These are phyloP conservation scores for Pterostichus madidus DNA, from an alignment of 2,888 invertebrate genomes.

Conservation along the genomic window DNA sequence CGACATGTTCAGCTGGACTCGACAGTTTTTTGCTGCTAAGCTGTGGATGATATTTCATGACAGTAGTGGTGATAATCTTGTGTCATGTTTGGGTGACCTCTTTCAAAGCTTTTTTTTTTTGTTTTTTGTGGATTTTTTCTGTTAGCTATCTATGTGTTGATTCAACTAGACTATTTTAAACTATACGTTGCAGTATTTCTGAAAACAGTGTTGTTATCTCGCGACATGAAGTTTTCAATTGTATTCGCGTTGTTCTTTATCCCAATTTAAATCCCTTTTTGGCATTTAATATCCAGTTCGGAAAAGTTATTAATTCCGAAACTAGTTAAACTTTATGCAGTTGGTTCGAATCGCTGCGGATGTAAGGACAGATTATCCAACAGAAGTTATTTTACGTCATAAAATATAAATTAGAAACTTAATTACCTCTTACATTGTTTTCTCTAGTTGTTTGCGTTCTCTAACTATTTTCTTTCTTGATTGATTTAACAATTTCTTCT, in stretches of 20 bases:
- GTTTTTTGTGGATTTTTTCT: too few species aligned
- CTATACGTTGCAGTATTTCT: too few species aligned
- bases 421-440: conserved; percentile 14
- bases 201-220: background rate
- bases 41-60: conserved; percentile 19
- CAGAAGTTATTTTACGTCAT: conserved; percentile 22
- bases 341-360: conserved; percentile 24
- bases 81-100: conserved; percentile 18
- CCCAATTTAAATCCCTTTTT: conserved; percentile 14
- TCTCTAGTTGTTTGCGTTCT: conserved; percentile 10
- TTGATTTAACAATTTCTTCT: background rate
- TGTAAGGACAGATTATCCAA: conserved; percentile 17
- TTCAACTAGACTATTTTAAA: background rate
- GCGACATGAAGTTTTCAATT: background rate
- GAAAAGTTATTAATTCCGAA: conserved; percentile 29
- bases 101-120: background rate
- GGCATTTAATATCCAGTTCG: conserved; percentile 22
- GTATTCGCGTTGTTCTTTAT: conserved; percentile 1
- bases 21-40: conserved; percentile 5
- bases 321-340: conserved; percentile 43
- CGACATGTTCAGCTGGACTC: background rate
- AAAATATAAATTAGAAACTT: conserved; percentile 36
- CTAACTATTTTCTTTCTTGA: background rate
- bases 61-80: conserved; percentile 13
- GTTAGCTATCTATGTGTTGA: background rate